Evolutionary conservation across 2,113 vertebrate genomes (phyloP).

Genomic region (Hypanus sabinus): DNA sequence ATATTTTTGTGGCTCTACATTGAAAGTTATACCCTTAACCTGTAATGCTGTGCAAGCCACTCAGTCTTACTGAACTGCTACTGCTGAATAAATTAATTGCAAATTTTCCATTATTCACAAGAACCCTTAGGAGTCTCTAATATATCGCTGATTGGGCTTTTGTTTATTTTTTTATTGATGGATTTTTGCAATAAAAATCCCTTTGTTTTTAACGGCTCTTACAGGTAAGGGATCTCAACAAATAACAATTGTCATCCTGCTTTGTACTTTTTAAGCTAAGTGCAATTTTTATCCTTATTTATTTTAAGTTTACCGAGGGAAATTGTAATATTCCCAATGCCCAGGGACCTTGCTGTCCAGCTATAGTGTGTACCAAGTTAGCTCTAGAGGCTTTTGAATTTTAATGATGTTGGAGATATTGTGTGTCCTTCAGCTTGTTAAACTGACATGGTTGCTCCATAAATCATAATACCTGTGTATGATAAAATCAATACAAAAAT

Average conservation of each 20-base stretch:
- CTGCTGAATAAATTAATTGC: neutral
- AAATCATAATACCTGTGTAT: conserved; percentile 99
- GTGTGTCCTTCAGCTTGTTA: conserved; percentile 99
- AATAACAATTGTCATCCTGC: conserved; percentile 31
- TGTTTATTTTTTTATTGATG: conserved; percentile 41
- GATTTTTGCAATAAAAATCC: conserved; percentile 38
- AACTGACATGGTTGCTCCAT: conserved; percentile 99
- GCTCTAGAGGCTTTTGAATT: conserved; percentile 99
- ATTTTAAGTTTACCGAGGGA: conserved; percentile 40
- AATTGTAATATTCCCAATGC: conserved; percentile 45
- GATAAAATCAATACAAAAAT: conserved; percentile 99
- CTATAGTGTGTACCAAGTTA: conserved; percentile 72
- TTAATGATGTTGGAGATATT: conserved; percentile 99
- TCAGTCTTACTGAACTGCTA: neutral
- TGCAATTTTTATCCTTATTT: conserved; percentile 40
- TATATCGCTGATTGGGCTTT: conserved; percentile 66
- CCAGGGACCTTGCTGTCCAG: conserved; percentile 46
- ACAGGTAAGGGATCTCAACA: conserved; percentile 6
- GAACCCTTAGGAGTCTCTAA: conserved; percentile 85
- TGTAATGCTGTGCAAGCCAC: neutral
- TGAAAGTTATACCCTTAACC: neutral
- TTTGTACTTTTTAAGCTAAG: conserved; percentile 32
- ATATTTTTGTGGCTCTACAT: neutral
- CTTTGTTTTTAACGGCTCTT: neutral
- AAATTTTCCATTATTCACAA: conserved; percentile 28